Base-by-base conservation (phyloP, 2,797 vertebrate species). In the Clangula hyemalis region DNA sequence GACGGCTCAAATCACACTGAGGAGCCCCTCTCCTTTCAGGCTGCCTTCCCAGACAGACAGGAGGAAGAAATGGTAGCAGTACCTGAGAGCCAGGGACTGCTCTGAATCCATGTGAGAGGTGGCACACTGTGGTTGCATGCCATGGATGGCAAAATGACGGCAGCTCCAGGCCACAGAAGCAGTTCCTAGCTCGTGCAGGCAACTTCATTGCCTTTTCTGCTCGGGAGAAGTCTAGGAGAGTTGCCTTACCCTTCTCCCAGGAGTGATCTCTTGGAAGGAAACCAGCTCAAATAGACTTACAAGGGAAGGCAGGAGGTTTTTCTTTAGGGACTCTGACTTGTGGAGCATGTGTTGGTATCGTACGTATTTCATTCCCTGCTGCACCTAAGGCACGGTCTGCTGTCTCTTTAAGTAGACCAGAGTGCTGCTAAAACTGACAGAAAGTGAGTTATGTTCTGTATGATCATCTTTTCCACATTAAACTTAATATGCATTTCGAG, bases 211-310 rank as follows among this genome's bases (percentile, higher is more conserved):
- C 14, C 6, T 90, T 75, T 85, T 85, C 22, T 82, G 60, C 43
- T 53, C 1, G 4, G 43, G 20, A 85, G 43, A 73, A 71, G 16
- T 39, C 17, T 36, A 66, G 56, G 53, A 94, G 47, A 70, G 20
- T 57, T 90, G 53, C 43, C 51, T 86, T 88, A 74, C 90, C 70
- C 66, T 88, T 86, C 24, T 87, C 19, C 58, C 89, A 64, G 61
- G 78, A 81, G 17, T 82, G 88, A 90, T 82, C 43, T 53, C 39
- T 91, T 91, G 73, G 77, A 94, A 95, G 77, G 71, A 93, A 90
- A 72, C 72, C 92, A 82, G 80, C 71, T 94, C 90, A 94, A 87
- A 91, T n/a, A 84, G 92, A 94, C 49, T 80, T 71, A 15, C 86
- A 91, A 82, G 84, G 68, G 88, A 93, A 79, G 76, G 82, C 74